A percentile compares a stretch with the other conserved stretches of the same genome.
Evolutionary conservation across 2,797 vertebrate species (phyloP).

Genomic region (Molossus molossus): DNA sequence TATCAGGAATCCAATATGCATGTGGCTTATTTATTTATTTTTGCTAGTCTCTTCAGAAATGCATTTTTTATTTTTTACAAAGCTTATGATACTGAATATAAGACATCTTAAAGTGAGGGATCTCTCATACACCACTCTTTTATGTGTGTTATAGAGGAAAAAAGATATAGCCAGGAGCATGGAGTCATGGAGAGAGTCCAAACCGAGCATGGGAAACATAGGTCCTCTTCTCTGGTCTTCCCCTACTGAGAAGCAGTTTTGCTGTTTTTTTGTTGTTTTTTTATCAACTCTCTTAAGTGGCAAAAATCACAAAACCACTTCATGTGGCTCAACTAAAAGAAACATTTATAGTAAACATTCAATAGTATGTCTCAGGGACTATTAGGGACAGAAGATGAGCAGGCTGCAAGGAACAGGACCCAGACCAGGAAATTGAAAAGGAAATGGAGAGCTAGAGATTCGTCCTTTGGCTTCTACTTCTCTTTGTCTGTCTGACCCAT

Average conservation of each 20-base stretch:
- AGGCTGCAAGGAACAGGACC: not conserved
- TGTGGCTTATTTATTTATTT: not conserved
- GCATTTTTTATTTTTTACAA: not conserved
- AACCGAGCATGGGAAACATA: not conserved
- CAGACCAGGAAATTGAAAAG: not conserved
- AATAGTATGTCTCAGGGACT: not conserved
- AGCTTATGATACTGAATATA: not conserved
- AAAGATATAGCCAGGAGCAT: not conserved
- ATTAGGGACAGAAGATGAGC: not conserved
- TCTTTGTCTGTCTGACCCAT: not conserved
- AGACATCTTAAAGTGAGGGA: not conserved
- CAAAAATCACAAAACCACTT: not conserved
- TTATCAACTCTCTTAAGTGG: not conserved
- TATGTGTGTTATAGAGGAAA: not conserved
- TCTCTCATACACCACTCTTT: not conserved
- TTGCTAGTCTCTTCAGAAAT: not conserved
- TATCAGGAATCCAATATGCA: not conserved
- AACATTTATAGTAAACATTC: not conserved
- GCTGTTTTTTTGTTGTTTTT: not conserved
- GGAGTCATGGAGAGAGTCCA: not conserved
- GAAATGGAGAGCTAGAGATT: not conserved
- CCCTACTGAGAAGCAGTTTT: not conserved
- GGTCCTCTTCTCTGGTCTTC: not conserved
- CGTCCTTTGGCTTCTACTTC: not conserved
- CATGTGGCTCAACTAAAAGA: not conserved